Base-by-base conservation (phyloP, 2,888 invertebrate species). In the Epsilonema sp. region DNA sequence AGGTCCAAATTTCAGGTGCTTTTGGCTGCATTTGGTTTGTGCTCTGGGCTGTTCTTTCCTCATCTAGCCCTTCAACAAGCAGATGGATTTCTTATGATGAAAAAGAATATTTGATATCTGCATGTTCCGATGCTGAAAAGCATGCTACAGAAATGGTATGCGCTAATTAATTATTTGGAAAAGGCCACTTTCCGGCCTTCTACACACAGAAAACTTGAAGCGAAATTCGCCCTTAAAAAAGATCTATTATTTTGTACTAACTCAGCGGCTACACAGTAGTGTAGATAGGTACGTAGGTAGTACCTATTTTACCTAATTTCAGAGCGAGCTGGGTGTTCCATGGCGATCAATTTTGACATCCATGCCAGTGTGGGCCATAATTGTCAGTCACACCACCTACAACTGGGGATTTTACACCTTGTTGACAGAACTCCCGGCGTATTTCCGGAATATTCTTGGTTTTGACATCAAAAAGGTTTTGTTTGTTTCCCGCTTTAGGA, bases 1-100 rank as follows among this genome's bases (percentile, higher is more conserved):
- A n/a, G n/a, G n/a, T n/a, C n/a, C n/a, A n/a, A n/a, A 41, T 53
- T 46, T 5, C 50, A 58, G 64, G 64, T 38, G 47, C 45, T 3
- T 40, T 59, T 13, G 64, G 62, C 2, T 56, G 56, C 47, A n/a
- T 61, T 21, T 65, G 63, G 62, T 63, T 63, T 31, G 42, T 63
- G 4, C 48, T 55, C 13, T 66, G 65, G 65, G 53, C 59, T 47
- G 49, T 57, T 23, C 40, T 65, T 8, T 53, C 57, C 5, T 55
- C 57, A 48, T 61, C 63, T 48, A 52, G 55, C 8, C 66, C 66
- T 1, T 52, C 55, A 4, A 46, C 57, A 21, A 65, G 66, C 52
- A 62, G 64, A 1, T 51, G 60, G 21, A 66, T 66, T 41, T 58
- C 60, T 1, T 48, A 53, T 8, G 47, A 53, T 16, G 68, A 68